Evolutionary conservation across 1,140 invertebrate species (phyloP).

Genomic region (Sycobia sp.): DNA sequence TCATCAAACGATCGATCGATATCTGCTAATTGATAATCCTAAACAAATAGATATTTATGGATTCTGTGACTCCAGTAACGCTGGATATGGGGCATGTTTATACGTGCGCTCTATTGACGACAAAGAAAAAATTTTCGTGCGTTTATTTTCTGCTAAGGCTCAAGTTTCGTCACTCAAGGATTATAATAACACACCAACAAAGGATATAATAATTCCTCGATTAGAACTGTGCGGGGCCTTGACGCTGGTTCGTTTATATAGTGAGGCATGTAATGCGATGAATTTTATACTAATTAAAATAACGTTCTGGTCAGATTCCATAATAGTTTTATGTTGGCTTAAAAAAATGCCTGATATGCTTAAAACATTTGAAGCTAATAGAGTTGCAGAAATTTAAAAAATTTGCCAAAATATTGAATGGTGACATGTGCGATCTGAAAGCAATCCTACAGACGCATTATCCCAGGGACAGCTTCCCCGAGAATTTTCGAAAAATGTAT

Average conservation of each 20-base stretch:
- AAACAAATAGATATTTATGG: conserved; percentile 11
- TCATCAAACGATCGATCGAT: not conserved
- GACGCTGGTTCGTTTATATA: not conserved
- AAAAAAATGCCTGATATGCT: not conserved
- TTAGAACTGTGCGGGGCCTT: not conserved
- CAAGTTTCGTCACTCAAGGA: not conserved
- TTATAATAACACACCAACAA: not conserved
- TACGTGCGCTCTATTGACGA: conserved; percentile 10
- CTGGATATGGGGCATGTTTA: conserved; percentile 23
- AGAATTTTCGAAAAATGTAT: too few relatives aligned
- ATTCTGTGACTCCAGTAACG: conserved; percentile 23
- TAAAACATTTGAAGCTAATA: not conserved
- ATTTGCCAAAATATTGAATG: conserved; percentile 24
- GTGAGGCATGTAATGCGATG: not conserved
- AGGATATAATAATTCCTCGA: not conserved
- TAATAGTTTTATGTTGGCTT: conserved; percentile 1
- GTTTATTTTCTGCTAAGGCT: too few relatives aligned
- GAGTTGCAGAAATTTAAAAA: conserved; percentile 1
- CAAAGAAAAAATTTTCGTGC: too few relatives aligned
- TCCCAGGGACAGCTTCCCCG: too few relatives aligned
- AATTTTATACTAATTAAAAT: not conserved
- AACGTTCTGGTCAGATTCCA: conserved; percentile 9
- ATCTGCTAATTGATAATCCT: not conserved
- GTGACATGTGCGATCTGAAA: too few relatives aligned
- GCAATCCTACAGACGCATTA: conserved; percentile 47